Evolutionary conservation across 2,888 invertebrate species (phyloP).

Genomic region (Myathropa florea): DNA sequence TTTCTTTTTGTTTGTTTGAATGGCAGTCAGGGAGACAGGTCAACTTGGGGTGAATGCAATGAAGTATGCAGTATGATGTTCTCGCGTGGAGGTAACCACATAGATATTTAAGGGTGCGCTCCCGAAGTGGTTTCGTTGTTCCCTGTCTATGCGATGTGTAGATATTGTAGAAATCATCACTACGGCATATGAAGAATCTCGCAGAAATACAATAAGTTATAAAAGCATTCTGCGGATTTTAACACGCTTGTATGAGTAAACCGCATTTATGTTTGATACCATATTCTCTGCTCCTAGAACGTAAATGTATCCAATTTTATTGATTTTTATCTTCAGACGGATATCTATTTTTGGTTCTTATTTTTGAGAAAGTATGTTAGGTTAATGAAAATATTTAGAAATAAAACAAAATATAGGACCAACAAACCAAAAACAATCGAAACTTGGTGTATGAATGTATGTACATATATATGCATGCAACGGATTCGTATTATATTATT

Average conservation of each 20-base stretch:
- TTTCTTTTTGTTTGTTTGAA: background rate
- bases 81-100: conserved; percentile 42
- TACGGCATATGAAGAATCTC: conserved; percentile 42
- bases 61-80: conserved; percentile 51
- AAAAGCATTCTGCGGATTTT: conserved; percentile 29
- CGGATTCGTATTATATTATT: too few species aligned
- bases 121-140: conserved; percentile 21
- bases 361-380: too few species aligned
- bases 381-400: too few species aligned
- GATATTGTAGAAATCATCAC: conserved; percentile 31
- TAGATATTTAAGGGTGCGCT: conserved; percentile 48
- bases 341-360: background rate
- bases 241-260: background rate
- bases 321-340: background rate
- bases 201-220: conserved; percentile 43
- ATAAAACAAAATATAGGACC: too few species aligned
- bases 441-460: too few species aligned
- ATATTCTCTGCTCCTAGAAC: background rate
- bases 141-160: conserved; percentile 10
- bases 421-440: too few species aligned
- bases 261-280: conserved; percentile 3
- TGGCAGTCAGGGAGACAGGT: conserved; percentile 50
- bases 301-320: background rate
- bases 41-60: conserved; percentile 64
- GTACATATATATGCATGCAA: too few species aligned